Conservation (phyloP, 2,797 vertebrate genomes). For the Dermochelys coriacea region DNA sequence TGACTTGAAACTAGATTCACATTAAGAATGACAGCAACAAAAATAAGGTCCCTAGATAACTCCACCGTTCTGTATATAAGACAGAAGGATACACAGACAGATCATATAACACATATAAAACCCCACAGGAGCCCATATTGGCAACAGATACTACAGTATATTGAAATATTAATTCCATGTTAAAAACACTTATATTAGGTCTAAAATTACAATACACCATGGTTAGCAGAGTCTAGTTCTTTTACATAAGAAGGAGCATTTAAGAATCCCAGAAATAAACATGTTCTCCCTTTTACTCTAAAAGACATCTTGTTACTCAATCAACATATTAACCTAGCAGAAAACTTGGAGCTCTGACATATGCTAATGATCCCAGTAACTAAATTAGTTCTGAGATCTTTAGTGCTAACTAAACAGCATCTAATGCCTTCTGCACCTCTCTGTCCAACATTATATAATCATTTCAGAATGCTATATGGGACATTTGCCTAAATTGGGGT, state of each 20-base stretch:
- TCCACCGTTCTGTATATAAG: neutral
- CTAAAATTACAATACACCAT: neutral
- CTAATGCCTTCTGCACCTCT: neutral
- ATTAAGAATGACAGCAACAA: neutral
- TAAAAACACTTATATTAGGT: constrained; percentile 24
- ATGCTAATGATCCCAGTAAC: neutral
- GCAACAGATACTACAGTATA: neutral
- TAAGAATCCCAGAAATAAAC: neutral
- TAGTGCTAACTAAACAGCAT: neutral
- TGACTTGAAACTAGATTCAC: fast-evolving
- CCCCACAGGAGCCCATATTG: fast-evolving
- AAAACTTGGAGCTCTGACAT: neutral
- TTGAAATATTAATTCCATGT: neutral
- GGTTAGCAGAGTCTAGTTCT: neutral
- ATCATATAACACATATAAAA: neutral
- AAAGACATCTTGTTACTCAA: neutral
- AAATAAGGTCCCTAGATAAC: neutral
- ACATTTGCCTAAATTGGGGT: too few species aligned
- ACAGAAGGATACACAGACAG: neutral
- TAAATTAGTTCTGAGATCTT: neutral
- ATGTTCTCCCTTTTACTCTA: neutral
- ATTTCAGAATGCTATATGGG: neutral
- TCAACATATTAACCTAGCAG: too few species aligned
- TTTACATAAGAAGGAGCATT: neutral
- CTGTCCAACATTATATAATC: neutral